Evolutionary conservation across 1,140 invertebrate species (phyloP), one percentile per base, ranked within the genome.

Genomic region (Ceratosolen solmsi): DNA sequence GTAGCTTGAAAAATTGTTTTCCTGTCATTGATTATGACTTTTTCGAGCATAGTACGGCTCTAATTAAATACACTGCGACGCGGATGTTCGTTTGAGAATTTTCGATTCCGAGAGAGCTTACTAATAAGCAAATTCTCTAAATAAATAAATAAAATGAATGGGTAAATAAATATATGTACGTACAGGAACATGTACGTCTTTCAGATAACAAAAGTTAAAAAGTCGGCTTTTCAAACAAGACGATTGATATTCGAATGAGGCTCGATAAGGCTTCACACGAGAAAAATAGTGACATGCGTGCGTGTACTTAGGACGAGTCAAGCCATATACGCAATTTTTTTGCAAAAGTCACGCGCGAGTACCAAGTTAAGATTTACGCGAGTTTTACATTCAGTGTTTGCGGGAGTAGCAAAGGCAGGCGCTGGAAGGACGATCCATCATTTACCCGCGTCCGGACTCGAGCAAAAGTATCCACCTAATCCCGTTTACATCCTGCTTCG

Each of bases 391-490:
- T 89, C 86, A 81, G 80, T 36, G 73, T 74, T 54, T 38, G 54
- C 76, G 51, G 82, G 79, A 75, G 73, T 33, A 60, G 30, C 73
- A 41, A 30, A 25, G 15, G 56, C 20, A 46, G 60, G 33, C 13
- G 22, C 20, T 41, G 38, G n/a, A 83, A 84, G 80, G 79, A 86
- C 88, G 85, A 90, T 90, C 87, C 89, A 90, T 90, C 89, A 90
- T 90, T 90, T 90, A 90, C 88, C 85, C 85, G 83, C 86, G 87
- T 89, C 88, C 87, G 87, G 49, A 89, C 83, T 86, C 85, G 25
- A 85, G 72, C 84, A 80, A 86, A 89, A 88, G 87, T 90, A 89
- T 87, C 86, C 75, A 76, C 83, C 85, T 88, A 87, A 89, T 87
- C 87, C 87, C 83, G 82, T 83, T 83, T 84, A 85, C 86, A 87